Evolutionary conservation across 2,888 invertebrate genomes (phyloP), one percentile per base, ranked within the genome.

Genomic region (Chrysolina haemoptera): DNA sequence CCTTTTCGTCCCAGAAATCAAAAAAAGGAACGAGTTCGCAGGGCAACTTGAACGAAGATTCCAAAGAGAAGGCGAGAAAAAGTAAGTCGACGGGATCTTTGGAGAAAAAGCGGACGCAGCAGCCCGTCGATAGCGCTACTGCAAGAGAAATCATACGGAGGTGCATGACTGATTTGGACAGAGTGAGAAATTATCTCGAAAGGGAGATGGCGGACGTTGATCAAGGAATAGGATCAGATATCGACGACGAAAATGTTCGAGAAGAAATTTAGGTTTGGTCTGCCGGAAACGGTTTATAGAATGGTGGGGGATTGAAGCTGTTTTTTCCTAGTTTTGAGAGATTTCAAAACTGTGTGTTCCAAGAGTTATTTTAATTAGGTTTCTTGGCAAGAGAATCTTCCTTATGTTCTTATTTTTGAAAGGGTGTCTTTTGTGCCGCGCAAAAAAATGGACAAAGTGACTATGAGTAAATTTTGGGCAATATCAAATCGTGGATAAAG

Each of bases 51-150:
- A 14, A 11, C n/a, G 27, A 59, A 22, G 59, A 22, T 14, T 14
- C n/a, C 59, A 27, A 27, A 10, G 14, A 6, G 35, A 35, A 35
- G n/a, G 27, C 59, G 14, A 59, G 14, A 27, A 59, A 35, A 27
- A 59, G 27, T 14, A 59, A 59, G 35, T 59, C 59, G 59, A 50
- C 50, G 50, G 50, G 18, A 50, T 50, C 50, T n/a, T 18, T 50
- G 50, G 18, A 50, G 50, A 18, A 48, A 16, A 48, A 55, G 22
- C 16, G 12, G 55, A 22, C 10, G 22, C 6, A 35, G 20, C 18
- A 64, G 18, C 3, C 22, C 14, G 18, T n/a, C 22, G 65, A 65
- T 27, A n/a, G 14, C 1, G 65, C 65, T n/a, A 48, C 65, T 1
- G 65, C 65, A 8, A 41, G 22, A 46, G 22, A 46, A 0, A 48